These are phyloP conservation scores for Thalassoma bifasciatum DNA, from an alignment of 2,113 vertebrate genomes.

Conservation along the genomic window DNA sequence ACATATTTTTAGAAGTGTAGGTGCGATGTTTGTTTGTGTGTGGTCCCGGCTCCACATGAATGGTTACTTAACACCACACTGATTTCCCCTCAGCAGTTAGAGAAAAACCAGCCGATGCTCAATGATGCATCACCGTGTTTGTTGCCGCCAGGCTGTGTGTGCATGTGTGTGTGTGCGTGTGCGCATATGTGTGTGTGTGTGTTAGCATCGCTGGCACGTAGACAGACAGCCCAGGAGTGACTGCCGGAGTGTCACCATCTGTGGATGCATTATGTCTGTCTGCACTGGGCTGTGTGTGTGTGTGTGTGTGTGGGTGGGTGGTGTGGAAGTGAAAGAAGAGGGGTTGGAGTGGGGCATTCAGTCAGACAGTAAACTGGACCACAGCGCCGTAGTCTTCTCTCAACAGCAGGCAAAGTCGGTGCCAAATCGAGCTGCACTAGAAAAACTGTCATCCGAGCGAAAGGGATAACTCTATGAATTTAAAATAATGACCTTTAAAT, in stretches of 20 bases:
- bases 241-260: slow-evolving; percentile 78
- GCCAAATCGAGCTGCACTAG: slow-evolving; percentile 26
- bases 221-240: slow-evolving; percentile 74
- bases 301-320: slow-evolving; percentile 32
- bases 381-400: slow-evolving; percentile 31
- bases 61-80: slow-evolving; percentile 78
- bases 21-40: slow-evolving; percentile 73
- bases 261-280: slow-evolving; percentile 73
- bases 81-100: slow-evolving; percentile 76
- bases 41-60: slow-evolving; percentile 74
- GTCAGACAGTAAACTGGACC: slow-evolving; percentile 55
- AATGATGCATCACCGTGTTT: slow-evolving; percentile 72
- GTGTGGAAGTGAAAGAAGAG: slow-evolving; percentile 25
- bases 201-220: slow-evolving; percentile 61
- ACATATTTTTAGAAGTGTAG: slow-evolving; percentile 60
- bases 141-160: slow-evolving; percentile 62
- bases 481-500: background rate
- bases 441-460: slow-evolving; percentile 21
- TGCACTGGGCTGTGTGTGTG: slow-evolving; percentile 44
- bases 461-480: background rate
- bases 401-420: slow-evolving; percentile 16
- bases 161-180: slow-evolving; percentile 19
- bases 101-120: slow-evolving; percentile 75
- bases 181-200: slow-evolving; percentile 40
- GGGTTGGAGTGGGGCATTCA: slow-evolving; percentile 3